These are phyloP conservation scores for Varecia variegata DNA, from an alignment of 2,797 vertebrate species.

Conservation along the genomic window DNA sequence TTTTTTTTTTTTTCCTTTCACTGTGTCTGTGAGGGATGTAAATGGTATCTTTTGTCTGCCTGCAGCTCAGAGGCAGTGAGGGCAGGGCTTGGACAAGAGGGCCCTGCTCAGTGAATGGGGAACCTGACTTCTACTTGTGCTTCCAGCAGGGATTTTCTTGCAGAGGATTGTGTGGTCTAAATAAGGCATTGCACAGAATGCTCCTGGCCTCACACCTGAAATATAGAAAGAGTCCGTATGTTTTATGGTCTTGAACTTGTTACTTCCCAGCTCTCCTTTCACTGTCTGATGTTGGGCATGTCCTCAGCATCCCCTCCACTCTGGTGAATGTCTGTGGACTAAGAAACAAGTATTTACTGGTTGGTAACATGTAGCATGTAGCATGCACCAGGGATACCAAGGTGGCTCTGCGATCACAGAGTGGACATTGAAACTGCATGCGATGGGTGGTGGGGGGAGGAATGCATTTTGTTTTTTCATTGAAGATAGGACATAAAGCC, in stretches of 20 bases:
- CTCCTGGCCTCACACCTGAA: not conserved
- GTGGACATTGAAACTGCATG: rapidly evolving
- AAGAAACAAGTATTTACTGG: not conserved
- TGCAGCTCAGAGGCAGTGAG: not conserved
- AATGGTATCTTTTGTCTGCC: slow-evolving; percentile 35
- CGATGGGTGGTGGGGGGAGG: not conserved
- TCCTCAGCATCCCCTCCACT: not conserved
- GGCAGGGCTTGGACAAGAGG: not conserved
- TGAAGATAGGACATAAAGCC: not conserved
- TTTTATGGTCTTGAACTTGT: not conserved
- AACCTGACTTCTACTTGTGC: not conserved
- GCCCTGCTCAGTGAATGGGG: too few relatives aligned
- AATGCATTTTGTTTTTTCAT: rapidly evolving
- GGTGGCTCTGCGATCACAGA: not conserved
- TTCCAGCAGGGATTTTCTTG: not conserved
- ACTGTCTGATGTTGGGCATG: too few relatives aligned
- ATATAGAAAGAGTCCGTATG: too few relatives aligned
- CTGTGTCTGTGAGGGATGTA: not conserved
- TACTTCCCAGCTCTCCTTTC: not conserved
- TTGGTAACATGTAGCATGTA: not conserved
- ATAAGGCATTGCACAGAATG: not conserved
- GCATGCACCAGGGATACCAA: rapidly evolving
- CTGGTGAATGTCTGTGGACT: not conserved
- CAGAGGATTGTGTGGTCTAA: not conserved
- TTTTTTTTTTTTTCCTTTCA: not conserved